Base-by-base conservation (phyloP, 2,797 vertebrate species). In the Dallia pectoralis region DNA sequence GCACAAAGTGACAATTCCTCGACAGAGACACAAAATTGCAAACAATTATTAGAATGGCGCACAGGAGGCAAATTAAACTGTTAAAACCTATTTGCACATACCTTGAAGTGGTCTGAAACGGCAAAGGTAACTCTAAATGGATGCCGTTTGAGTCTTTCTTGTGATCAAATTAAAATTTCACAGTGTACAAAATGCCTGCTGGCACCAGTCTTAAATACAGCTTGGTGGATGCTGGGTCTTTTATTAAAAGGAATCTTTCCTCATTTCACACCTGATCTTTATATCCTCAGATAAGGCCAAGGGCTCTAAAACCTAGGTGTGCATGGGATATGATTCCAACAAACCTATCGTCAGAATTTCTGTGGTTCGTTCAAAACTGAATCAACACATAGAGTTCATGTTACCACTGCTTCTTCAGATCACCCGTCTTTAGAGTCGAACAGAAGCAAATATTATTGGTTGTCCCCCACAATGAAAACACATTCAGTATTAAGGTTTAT, bases 231-330 rank as follows among this genome's bases (percentile, higher is more conserved):
- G 22, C 33, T n/a, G 15, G 7, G 29, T 68, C 68, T 71, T 72
- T 75, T 79, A 59, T 74, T 32, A 63, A 44, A 71, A 71, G 22
- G 29, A 67, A 70, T 11, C 2, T 19, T 64, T 19, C 62, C 69
- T 69, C 51, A 56, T 76, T 76, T 76, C 61, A 40, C 51, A 53
- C 71, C 61, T 71, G 67, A 73, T 68, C 62, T 79, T 75, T 73
- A 36, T 25, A 73, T 64, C 29, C 33, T 36, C 36, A 19, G 68
- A 74, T 71, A 74, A 71, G 71, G 48, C 30, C 32, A 59, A 19
- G 6, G 25, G 15, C 16, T 63, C 29, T 63, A 0, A 63, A 63
- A 63, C 9, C 29, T 63, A 29, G 6, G 62, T 64, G 5, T 32
- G 5, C 27, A 15, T 64, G 62, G 62, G 62, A 18, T 64, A 32